Evolutionary conservation across 2,113 vertebrate genomes (phyloP), one percentile per base, ranked within the genome.

Genomic region (Solea senegalensis): DNA sequence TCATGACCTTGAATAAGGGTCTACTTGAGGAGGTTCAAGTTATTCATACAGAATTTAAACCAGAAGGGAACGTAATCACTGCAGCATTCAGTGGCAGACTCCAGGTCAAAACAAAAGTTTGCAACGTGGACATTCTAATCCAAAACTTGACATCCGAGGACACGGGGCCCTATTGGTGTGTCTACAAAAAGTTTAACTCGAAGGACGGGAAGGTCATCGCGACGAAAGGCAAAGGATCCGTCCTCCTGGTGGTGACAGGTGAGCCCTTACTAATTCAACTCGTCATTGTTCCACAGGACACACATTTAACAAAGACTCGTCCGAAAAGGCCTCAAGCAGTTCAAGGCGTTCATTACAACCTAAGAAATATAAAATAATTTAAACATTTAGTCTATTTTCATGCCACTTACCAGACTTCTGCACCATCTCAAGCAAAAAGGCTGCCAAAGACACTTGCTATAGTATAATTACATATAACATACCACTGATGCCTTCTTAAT

Each of bases 181-280:
- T 4, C 12, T 88, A 82, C 69, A 2, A 0, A 0, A 15, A 0
- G 3, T 14, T 41, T 3, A 14, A 39, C 7, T 0, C 0, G 0
- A 0, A 0, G 0, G 0, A 0, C 0, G 0, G 0, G 0, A 0
- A 0, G 0, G 0, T 0, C 0, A 0, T 0, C 1, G 0, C 0
- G 0, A 6, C 0, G 1, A 15, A 3, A 2, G 67, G 76, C 6
- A 0, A 0, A 0, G 84, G 80, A 2, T 76, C 82, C 5, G 8
- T 85, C 15, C 69, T 92, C 0, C 70, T 93, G 68, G 82, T 87
- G 54, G 82, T 93, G 43, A 62, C 6, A 46, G 86, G 86, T 90
- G 55, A 79, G 84, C 6, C 3, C 44, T 34, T 34, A 34, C 34
- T 4, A 34, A 34, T 4, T 3, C 3, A 34, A 34, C 34, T 34